Conservation (phyloP, 1,140 invertebrate species). For the Drosophila setifemur region DNA sequence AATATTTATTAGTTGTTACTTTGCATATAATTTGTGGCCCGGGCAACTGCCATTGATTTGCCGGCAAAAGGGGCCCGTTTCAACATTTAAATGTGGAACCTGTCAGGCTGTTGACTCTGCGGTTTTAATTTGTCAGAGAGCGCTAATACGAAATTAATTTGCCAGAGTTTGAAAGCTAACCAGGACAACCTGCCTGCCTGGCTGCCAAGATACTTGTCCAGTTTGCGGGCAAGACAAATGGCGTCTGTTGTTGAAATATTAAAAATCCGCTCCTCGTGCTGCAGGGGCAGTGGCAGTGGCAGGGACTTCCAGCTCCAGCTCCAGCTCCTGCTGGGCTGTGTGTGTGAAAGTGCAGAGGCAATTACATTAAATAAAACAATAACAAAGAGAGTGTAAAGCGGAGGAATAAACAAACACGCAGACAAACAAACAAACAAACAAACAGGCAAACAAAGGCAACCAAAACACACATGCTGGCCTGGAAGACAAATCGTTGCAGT, state of each 20-base stretch:
- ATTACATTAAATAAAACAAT: constrained; percentile 78
- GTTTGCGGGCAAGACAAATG: constrained; percentile 72
- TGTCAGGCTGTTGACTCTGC: constrained; percentile 71
- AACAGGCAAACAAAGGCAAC: constrained; percentile 31
- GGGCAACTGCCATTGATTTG: constrained; percentile 67
- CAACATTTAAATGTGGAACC: constrained; percentile 62
- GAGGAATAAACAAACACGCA: constrained; percentile 28
- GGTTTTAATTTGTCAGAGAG: constrained; percentile 80
- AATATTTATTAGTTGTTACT: constrained; percentile 80
- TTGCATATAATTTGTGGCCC: constrained; percentile 76
- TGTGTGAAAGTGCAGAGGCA: constrained; percentile 61
- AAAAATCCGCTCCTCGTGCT: constrained; percentile 37
- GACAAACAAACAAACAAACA: constrained; percentile 38
- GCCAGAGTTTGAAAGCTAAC: constrained; percentile 23
- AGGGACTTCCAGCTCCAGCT: neutral
- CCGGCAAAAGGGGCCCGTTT: constrained; percentile 4
- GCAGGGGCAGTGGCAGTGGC: neutral
- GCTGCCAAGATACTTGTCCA: constrained; percentile 63
- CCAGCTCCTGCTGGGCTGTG: constrained; percentile 12
- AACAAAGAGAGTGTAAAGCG: constrained; percentile 51
- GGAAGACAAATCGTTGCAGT: constrained; percentile 73
- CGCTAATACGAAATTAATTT: constrained; percentile 80
- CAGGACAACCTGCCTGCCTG: constrained; percentile 1
- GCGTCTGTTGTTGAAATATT: constrained; percentile 73
- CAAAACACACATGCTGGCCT: constrained; percentile 38